Evolutionary conservation across 2,888 invertebrate genomes (phyloP).

Genomic region (Folsomia candida): DNA sequence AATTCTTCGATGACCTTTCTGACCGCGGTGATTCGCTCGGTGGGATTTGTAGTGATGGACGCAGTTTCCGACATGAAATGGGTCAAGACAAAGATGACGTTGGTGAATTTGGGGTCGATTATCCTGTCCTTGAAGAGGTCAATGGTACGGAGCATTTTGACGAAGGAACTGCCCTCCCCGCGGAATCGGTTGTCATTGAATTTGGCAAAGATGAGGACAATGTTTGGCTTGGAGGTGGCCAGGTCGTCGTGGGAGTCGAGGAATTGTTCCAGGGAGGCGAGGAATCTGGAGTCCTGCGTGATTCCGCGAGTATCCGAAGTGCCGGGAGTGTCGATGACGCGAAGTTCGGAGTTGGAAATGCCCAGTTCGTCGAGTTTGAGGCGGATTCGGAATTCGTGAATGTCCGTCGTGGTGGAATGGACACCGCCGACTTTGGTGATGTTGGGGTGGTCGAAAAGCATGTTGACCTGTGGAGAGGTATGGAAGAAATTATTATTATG

Average conservation of each 20-base stretch:
- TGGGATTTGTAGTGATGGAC: conserved; percentile 20
- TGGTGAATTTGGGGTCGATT: conserved; percentile 21
- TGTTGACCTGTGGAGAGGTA: conserved; percentile 23
- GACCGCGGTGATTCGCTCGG: conserved; percentile 1
- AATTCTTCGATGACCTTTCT: conserved; percentile 28
- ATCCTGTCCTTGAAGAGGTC: conserved; percentile 27
- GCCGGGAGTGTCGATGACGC: conserved; percentile 43
- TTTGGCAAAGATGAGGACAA: conserved; percentile 32
- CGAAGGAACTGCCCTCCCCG: conserved; percentile 28
- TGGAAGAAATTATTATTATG: neutral
- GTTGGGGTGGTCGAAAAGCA: conserved; percentile 38
- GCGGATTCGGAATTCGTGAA: conserved; percentile 31
- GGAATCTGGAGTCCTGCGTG: conserved; percentile 30
- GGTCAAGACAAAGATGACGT: conserved; percentile 28
- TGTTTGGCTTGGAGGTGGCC: conserved; percentile 21
- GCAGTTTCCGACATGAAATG: conserved; percentile 24
- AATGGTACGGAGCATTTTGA: conserved; percentile 30
- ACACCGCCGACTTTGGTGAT: conserved; percentile 35
- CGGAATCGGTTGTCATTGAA: conserved; percentile 31
- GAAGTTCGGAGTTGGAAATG: conserved; percentile 28
- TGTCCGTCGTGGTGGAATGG: conserved; percentile 31
- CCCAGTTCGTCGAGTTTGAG: conserved; percentile 28
- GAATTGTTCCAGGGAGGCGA: conserved; percentile 33
- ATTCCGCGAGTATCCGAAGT: conserved; percentile 33
- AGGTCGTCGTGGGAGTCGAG: conserved; percentile 34